Conservation (phyloP, 2,113 vertebrate genomes). For the Cyanoramphus novaezelandiae region DNA sequence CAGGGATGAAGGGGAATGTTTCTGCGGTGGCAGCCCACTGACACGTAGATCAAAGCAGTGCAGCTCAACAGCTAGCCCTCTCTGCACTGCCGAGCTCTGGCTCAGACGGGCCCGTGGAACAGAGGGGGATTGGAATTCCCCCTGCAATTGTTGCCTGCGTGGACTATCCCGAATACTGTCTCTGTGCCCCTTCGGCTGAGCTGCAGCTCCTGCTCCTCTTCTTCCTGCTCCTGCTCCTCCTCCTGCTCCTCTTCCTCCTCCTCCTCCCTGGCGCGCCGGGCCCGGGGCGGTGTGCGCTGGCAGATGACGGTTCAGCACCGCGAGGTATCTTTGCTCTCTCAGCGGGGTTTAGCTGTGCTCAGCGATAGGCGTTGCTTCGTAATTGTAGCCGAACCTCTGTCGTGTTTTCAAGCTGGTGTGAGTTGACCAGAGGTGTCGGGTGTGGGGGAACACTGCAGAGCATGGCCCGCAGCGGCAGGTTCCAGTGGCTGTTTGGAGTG, state of each 20-base stretch:
- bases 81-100: neutral
- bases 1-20: too few relatives aligned
- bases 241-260: neutral
- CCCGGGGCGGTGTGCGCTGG: neutral
- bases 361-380: neutral
- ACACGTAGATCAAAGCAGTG: rapidly evolving
- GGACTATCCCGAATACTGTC: neutral
- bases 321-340: neutral
- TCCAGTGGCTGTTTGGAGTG: neutral
- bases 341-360: neutral
- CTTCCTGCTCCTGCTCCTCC: neutral
- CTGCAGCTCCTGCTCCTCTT: neutral
- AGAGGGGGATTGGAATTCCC: neutral
- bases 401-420: neutral
- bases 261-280: neutral
- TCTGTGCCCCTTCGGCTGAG: neutral
- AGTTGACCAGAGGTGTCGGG: neutral
- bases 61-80: neutral
- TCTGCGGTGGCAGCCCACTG: neutral
- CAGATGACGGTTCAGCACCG: neutral
- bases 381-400: neutral
- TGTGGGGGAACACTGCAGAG: rapidly evolving
- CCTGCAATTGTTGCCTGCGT: neutral
- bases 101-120: too few relatives aligned
- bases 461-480: neutral